Base-by-base conservation (phyloP, 2,888 invertebrate species). In the Synanthedon andrenaeformis region DNA sequence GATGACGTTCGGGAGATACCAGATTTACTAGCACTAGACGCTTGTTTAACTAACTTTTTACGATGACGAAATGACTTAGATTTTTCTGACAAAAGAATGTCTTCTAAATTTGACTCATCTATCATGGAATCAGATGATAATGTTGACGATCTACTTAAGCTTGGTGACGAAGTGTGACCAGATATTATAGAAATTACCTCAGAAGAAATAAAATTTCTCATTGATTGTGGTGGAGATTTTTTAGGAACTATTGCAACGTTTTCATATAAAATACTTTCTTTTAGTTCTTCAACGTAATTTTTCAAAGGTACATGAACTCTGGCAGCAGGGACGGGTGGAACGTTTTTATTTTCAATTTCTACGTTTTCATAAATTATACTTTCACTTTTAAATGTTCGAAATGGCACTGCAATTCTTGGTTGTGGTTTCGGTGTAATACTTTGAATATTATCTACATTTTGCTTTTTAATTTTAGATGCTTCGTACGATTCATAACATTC, bases 401-500 rank as follows among this genome's bases (percentile, higher is more conserved):
- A 45, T 41, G 56, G 42, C 23, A 67, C 57, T 60, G 67, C 76
- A 35, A 73, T 69, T 54, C 86, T 69, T 8, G 84, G 85, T 10
- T 76, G 72, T 41, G 85, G 84, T 59, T 68, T 72, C 6, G 86
- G 83, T 49, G 69, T 65, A 49, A 54, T 49, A 50, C 49, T 54
- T 51, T 55, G 63, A 57, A 57, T 63, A 51, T 58, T 57, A 17
- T 53, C 53, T 14, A 52, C 58, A 55, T 58, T 57, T 54, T 62
- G 60, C 35, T 55, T 61, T 41, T 66, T 62, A 51, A 49, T 55
- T 59, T 66, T 57, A 4, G 66, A 59, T 62, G 80, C 78, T 51
- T 82, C 80, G 58, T 79, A 86, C 1, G 84, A 73, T 61, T 86
- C 87, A 57, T 87, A 87, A 59, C 82, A 86, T 61, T 86, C 87